A percentile compares a stretch with the other conserved stretches of the same genome.
Evolutionary conservation across 2,113 vertebrate genomes (phyloP).

Genomic region (Canis aureus): DNA sequence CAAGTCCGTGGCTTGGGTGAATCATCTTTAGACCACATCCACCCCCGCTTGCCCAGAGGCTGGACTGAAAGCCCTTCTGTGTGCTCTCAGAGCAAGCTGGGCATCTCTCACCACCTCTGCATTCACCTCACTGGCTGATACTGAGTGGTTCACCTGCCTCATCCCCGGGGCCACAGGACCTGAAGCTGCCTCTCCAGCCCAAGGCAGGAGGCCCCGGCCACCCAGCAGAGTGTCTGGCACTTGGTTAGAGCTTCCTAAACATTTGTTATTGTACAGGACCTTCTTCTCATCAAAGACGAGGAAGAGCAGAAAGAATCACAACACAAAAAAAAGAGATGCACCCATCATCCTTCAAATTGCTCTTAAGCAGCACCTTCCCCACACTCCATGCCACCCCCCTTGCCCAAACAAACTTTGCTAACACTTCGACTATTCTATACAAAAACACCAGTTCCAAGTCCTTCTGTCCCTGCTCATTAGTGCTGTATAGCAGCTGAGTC

Average conservation of each 20-base stretch:
- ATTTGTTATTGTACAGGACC: background rate
- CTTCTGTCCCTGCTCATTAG: background rate
- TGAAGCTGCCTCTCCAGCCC: background rate
- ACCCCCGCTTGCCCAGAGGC: accelerated
- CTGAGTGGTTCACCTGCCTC: background rate
- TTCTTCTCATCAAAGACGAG: background rate
- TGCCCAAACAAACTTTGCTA: background rate
- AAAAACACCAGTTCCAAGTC: background rate
- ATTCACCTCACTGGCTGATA: background rate
- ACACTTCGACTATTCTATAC: background rate
- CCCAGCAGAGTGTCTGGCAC: background rate
- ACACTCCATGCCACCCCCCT: background rate
- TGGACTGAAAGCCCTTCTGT: background rate
- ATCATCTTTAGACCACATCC: background rate
- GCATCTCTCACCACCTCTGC: background rate
- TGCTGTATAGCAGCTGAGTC: background rate
- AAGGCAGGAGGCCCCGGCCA: too few relatives aligned
- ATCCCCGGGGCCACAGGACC: background rate
- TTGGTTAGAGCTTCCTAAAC: background rate
- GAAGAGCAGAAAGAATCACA: background rate
- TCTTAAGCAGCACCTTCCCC: background rate
- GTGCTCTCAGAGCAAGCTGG: background rate
- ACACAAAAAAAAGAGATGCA: background rate
- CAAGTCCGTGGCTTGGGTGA: background rate
- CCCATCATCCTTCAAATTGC: background rate